phyloP scores from a whole-genome alignment of 1,140 invertebrate genomes.

The Lepidotrigona ventralis region DNA sequence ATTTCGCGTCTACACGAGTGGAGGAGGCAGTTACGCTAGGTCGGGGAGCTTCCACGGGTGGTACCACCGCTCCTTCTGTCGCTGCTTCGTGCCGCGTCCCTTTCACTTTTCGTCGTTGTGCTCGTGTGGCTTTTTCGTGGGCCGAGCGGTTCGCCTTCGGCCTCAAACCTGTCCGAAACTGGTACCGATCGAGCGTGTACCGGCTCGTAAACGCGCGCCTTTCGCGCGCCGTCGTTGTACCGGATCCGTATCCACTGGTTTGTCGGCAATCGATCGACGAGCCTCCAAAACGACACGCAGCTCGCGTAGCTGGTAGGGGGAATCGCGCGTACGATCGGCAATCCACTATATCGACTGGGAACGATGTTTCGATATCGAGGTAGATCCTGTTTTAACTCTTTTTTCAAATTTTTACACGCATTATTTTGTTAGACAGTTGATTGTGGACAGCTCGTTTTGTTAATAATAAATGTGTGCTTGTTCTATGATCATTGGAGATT shows the following conservation, averaged over 20 bases:
- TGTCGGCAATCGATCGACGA: background rate
- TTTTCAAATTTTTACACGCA: too few relatives aligned
- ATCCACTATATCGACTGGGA: background rate
- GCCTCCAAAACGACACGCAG: slow-evolving; percentile 12
- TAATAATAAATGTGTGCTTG: too few relatives aligned
- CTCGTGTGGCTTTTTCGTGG: slow-evolving; percentile 65
- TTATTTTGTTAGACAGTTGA: too few relatives aligned
- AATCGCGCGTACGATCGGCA: background rate
- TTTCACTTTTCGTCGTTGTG: slow-evolving; percentile 76
- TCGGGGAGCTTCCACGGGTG: slow-evolving; percentile 66
- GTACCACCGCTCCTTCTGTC: background rate
- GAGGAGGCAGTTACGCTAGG: slow-evolving; percentile 67
- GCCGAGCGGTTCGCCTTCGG: slow-evolving; percentile 72
- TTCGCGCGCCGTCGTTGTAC: slow-evolving; percentile 36
- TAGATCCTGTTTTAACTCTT: too few relatives aligned
- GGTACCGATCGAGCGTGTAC: slow-evolving; percentile 59
- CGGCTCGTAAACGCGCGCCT: slow-evolving; percentile 38
- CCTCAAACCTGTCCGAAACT: slow-evolving; percentile 69
- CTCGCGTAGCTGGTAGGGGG: background rate
- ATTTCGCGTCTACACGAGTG: slow-evolving; percentile 22
- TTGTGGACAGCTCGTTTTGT: too few relatives aligned
- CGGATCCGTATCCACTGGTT: slow-evolving; percentile 36
- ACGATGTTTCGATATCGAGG: background rate
- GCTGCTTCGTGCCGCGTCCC: slow-evolving; percentile 49
- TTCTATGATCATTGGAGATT: too few relatives aligned